Percentiles rank a stretch among this genome's conserved stretches.
phyloP scores from a whole-genome alignment of 2,888 invertebrate genomes.

The Pogonocherus hispidulus region DNA sequence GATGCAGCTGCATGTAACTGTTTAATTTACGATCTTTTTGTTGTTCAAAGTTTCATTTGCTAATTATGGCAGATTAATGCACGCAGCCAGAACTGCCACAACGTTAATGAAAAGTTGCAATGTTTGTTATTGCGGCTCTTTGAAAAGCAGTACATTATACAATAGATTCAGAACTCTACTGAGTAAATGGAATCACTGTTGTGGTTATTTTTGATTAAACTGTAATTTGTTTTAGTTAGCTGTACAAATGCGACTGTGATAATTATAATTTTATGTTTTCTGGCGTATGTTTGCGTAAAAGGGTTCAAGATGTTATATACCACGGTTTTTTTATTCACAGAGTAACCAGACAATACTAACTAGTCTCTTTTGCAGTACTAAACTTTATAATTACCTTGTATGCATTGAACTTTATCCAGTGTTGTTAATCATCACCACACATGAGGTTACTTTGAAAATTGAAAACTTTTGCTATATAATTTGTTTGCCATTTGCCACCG shows the following conservation, averaged over 20 bases:
- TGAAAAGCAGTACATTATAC: background rate
- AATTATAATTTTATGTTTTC: background rate
- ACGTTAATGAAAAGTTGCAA: background rate
- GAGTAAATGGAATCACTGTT: background rate
- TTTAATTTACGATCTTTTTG: background rate
- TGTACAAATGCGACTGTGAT: background rate
- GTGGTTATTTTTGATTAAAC: constrained; percentile 4
- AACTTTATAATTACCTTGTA: background rate
- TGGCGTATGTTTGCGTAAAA: background rate
- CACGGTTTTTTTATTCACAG: background rate
- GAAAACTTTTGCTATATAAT: too few species aligned
- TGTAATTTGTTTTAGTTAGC: background rate
- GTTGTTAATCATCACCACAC: background rate
- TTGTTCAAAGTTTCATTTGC: background rate
- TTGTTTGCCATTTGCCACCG: too few species aligned
- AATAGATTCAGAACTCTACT: background rate
- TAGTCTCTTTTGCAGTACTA: background rate
- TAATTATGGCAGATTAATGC: background rate
- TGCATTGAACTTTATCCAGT: background rate
- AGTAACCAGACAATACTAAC: background rate
- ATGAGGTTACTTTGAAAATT: background rate
- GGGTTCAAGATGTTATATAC: background rate
- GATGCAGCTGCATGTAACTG: background rate
- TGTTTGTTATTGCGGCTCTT: background rate
- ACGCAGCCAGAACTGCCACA: background rate